phyloP scores from a whole-genome alignment of 2,888 invertebrate genomes.

The Tipula helvola region DNA sequence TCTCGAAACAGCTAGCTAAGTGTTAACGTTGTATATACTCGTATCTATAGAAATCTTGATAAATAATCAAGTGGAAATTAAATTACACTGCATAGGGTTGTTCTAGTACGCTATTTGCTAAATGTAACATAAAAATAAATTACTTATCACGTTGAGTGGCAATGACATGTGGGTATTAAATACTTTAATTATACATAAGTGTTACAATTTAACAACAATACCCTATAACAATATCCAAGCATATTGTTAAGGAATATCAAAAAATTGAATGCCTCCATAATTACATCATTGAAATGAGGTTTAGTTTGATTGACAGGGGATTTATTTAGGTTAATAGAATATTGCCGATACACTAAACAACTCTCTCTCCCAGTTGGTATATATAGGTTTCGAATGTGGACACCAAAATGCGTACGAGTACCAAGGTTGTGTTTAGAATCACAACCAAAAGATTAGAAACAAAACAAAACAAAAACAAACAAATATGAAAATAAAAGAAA shows the following conservation, averaged over 20 bases:
- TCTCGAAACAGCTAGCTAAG: too few relatives aligned
- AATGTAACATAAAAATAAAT: background rate
- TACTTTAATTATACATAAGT: background rate
- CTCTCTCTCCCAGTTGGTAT: too few relatives aligned
- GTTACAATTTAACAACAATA: too few relatives aligned
- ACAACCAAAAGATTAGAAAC: background rate
- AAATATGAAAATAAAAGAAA: background rate
- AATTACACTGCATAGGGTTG: background rate
- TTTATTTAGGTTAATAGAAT: background rate
- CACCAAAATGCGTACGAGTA: background rate
- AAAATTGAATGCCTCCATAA: background rate
- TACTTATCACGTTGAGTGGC: background rate
- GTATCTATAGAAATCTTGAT: too few relatives aligned
- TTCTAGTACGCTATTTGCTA: background rate
- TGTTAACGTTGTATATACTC: too few relatives aligned
- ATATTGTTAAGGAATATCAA: background rate
- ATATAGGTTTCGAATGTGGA: background rate
- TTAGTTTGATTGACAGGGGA: background rate
- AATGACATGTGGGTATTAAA: background rate
- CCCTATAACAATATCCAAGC: background rate
- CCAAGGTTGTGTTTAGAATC: background rate
- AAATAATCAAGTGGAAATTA: background rate
- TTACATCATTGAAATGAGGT: background rate
- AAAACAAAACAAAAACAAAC: too few relatives aligned
- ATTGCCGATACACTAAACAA: background rate